Conservation (phyloP, 2,113 vertebrate genomes). For the Pseudorasbora parva region DNA sequence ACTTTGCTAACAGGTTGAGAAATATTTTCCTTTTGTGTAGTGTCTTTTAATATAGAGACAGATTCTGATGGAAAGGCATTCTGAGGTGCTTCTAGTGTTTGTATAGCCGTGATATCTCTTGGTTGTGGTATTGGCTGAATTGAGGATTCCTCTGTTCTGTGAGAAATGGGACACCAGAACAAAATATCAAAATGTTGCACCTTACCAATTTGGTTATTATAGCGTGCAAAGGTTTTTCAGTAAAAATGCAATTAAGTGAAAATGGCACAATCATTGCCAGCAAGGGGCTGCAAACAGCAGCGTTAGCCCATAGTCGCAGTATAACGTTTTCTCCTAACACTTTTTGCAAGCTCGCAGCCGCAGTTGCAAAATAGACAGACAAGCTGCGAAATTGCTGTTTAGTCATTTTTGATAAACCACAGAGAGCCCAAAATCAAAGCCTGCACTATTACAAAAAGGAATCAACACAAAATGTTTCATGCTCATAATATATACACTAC, state of each 20-base stretch:
- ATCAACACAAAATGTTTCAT: neutral
- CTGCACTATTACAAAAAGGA: neutral
- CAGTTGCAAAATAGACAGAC: slow-evolving; percentile 10
- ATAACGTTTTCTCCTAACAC: neutral
- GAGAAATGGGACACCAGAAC: slow-evolving; percentile 59
- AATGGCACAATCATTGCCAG: slow-evolving; percentile 2
- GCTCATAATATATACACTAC: neutral
- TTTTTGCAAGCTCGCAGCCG: neutral
- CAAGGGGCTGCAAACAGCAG: neutral
- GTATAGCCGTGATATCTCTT: neutral
- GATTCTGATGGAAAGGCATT: neutral
- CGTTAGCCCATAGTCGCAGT: neutral
- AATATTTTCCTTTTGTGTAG: slow-evolving; percentile 13
- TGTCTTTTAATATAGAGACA: neutral
- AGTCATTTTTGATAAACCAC: slow-evolving; percentile 3
- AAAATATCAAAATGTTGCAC: slow-evolving; percentile 22
- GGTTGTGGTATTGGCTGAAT: slow-evolving; percentile 6
- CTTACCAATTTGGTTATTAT: neutral
- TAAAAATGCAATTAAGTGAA: neutral
- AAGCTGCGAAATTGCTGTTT: neutral
- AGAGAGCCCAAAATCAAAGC: neutral
- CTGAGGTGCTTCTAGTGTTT: slow-evolving; percentile 8
- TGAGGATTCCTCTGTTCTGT: slow-evolving; percentile 47
- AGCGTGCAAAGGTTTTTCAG: slow-evolving; percentile 14
- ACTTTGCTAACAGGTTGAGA: slow-evolving; percentile 9